These are phyloP conservation scores for Delia radicum DNA, from an alignment of 1,140 invertebrate genomes.

Conservation along the genomic window DNA sequence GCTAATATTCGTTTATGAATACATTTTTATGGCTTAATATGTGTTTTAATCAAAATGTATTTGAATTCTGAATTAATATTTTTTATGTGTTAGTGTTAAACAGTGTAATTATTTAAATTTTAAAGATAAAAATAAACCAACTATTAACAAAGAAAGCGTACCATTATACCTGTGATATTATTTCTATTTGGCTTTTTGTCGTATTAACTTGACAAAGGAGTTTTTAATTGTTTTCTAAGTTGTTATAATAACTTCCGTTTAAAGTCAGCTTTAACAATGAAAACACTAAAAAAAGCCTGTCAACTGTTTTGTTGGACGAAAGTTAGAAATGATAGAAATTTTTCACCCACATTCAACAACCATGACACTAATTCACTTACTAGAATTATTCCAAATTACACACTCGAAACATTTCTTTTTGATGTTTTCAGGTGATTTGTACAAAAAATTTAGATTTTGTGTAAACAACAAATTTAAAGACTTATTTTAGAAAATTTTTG, in stretches of 20 bases:
- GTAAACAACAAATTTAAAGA: too few species aligned
- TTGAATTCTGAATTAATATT: too few species aligned
- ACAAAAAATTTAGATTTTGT: too few species aligned
- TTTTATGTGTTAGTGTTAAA: too few species aligned
- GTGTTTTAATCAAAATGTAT: too few species aligned
- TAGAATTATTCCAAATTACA: too few species aligned
- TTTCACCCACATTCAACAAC: not conserved
- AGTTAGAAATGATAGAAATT: not conserved
- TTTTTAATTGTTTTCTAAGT: slow-evolving; percentile 24
- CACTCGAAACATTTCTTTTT: too few species aligned
- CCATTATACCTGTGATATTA: slow-evolving; percentile 1
- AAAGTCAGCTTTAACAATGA: not conserved
- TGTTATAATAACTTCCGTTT: slow-evolving; percentile 10
- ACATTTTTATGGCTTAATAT: too few species aligned
- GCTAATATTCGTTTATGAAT: too few species aligned
- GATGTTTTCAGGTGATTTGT: too few species aligned
- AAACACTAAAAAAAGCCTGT: not conserved
- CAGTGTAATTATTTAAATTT: not conserved
- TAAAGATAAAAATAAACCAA: not conserved
- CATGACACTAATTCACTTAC: not conserved
- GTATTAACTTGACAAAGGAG: slow-evolving; percentile 5
- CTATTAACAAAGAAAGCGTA: slow-evolving; percentile 16
- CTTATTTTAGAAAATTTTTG: too few species aligned
- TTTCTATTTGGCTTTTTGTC: not conserved
- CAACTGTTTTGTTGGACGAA: not conserved